phyloP scores from a whole-genome alignment of 2,888 invertebrate genomes.

The Hyles lineata region DNA sequence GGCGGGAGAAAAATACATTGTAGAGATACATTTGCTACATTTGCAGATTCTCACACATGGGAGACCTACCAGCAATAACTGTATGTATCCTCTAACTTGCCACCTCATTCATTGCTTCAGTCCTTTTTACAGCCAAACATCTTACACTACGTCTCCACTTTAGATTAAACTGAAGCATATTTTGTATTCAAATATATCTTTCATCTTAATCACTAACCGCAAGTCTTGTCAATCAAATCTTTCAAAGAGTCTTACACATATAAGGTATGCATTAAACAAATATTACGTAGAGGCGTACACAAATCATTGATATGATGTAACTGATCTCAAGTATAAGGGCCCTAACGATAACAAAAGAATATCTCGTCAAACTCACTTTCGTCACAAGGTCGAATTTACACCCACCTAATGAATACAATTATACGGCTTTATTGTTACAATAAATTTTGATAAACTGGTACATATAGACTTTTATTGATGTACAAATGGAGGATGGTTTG shows the following conservation, averaged over 20 bases:
- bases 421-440: constrained; percentile 45
- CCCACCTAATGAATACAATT: constrained; percentile 63
- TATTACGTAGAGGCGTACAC: constrained; percentile 9
- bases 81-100: too few relatives aligned
- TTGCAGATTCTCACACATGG: too few relatives aligned
- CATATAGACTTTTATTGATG: constrained; percentile 7
- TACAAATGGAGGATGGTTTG: constrained; percentile 7
- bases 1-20: too few relatives aligned
- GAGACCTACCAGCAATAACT: too few relatives aligned
- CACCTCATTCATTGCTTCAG: too few relatives aligned
- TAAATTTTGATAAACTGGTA: constrained; percentile 38
- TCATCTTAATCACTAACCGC: not conserved
- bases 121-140: too few relatives aligned
- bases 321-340: constrained; percentile 18
- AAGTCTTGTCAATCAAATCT: not conserved
- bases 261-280: constrained; percentile 10
- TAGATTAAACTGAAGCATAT: too few relatives aligned
- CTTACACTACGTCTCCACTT: too few relatives aligned
- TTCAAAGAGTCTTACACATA: not conserved
- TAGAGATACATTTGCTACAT: too few relatives aligned
- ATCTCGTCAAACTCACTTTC: constrained; percentile 62
- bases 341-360: constrained; percentile 29
- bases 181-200: too few relatives aligned
- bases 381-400: constrained; percentile 60
- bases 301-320: constrained; percentile 27